phyloP scores from a whole-genome alignment of 2,113 vertebrate genomes.

The Leucosticte australis region DNA sequence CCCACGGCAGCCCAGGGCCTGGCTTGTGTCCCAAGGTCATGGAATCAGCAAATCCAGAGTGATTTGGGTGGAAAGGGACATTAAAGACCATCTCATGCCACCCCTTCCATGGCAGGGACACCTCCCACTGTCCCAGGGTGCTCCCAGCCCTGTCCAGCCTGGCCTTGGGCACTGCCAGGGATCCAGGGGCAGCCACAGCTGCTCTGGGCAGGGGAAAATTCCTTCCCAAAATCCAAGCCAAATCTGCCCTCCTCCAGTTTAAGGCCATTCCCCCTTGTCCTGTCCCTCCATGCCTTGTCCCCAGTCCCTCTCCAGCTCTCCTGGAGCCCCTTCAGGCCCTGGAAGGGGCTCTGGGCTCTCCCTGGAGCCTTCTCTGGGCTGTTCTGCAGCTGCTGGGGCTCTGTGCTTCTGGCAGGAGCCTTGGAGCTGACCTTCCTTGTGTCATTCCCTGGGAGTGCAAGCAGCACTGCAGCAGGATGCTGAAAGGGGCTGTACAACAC shows the following conservation, averaged over 20 bases:
- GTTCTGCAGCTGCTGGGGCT: neutral
- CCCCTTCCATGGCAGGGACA: neutral
- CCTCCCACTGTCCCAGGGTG: rapidly evolving
- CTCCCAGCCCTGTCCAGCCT: neutral
- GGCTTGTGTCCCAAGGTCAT: neutral
- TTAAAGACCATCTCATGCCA: rapidly evolving
- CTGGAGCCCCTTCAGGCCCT: neutral
- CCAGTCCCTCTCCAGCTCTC: neutral
- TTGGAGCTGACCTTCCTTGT: rapidly evolving
- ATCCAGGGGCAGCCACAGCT: neutral
- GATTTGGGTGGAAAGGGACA: neutral
- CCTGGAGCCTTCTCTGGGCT: neutral
- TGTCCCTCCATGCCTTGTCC: neutral
- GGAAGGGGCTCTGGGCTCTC: neutral
- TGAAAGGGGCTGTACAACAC: rapidly evolving
- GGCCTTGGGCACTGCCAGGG: neutral
- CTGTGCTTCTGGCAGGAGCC: rapidly evolving
- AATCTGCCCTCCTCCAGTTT: neutral
- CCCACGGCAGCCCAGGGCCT: neutral
- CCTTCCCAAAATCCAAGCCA: neutral
- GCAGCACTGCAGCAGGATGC: neutral
- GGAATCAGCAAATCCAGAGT: rapidly evolving
- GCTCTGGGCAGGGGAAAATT: neutral
- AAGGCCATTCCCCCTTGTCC: neutral
- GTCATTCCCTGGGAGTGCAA: neutral